Evolutionary conservation across 2,113 vertebrate genomes (phyloP).

Genomic region (Ursus arctos): DNA sequence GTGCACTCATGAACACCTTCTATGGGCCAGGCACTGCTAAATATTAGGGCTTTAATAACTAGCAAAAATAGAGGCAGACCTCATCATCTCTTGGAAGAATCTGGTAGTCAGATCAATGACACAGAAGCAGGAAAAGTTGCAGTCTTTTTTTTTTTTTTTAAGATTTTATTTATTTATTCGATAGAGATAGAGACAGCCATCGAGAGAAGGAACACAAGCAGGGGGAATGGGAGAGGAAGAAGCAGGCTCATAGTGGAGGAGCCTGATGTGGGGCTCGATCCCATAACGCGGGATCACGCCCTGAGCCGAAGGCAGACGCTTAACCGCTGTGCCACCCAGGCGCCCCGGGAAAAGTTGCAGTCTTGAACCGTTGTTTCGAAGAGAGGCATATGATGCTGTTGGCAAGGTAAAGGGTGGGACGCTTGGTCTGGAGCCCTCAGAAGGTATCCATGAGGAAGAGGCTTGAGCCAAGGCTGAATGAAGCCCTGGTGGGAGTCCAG

Average conservation of each 20-base stretch:
- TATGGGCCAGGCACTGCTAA: background rate
- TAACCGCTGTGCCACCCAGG: no score
- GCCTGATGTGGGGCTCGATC: no score
- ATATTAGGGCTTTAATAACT: background rate
- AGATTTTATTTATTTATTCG: no score
- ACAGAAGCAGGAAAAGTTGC: background rate
- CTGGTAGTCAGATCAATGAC: background rate
- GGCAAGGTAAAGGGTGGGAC: background rate
- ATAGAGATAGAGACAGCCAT: no score
- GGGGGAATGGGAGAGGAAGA: no score
- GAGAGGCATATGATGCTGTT: background rate
- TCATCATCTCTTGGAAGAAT: constrained; percentile 19
- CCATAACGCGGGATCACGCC: no score
- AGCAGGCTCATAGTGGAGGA: no score
- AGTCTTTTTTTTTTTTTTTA: no score
- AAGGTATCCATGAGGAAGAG: background rate
- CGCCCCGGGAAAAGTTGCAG: background rate
- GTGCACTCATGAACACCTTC: background rate
- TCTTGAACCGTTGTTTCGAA: background rate
- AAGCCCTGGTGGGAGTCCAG: background rate
- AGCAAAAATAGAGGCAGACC: background rate
- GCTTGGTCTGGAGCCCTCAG: background rate
- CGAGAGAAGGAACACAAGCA: no score
- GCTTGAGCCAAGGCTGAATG: background rate
- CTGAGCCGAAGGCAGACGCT: no score